Base-by-base conservation (phyloP, 2,888 invertebrate species). In the Melieria picta region DNA sequence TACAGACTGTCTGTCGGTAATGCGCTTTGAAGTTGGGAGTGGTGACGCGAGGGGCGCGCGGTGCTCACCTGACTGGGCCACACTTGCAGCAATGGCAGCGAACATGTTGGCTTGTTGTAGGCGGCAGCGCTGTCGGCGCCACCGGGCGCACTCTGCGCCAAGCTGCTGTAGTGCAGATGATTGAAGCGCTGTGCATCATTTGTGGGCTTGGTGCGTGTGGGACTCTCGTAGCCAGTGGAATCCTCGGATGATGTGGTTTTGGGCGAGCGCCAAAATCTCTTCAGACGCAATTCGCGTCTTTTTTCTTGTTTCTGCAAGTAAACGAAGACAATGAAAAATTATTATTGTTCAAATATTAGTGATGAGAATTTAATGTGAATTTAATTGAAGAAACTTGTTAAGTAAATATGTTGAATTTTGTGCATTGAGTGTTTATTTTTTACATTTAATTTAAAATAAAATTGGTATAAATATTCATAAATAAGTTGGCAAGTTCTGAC, bases 1-100 rank as follows among this genome's bases (percentile, higher is more conserved):
- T 30, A 30, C 30, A 30, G 30, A 30, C 30, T 30, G 30, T 30
- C 30, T 30, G 30, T 30, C 30, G 30, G 30, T 30, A 30, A 30
- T 30, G 30, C 30, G 30, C 30, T 30, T 3, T 30, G 30, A 30
- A 30, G 30, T 30, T 30, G 30, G 30, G 30, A 30, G 2, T 30
- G 30, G 30, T 30, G 2, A 0, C 30, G 30, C 3, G 30, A 13
- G 9, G 5, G n/a, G 45, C 43, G 48, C 11, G 42, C 5, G 55
- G 55, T 65, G 62, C 80, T 77, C 81, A 87, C 87, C 82, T 89
- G 88, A 87, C 91, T 92, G 57, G 92, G 92, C 92, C 92, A 92
- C 79, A 92, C 91, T 87, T 92, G 90, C 70, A 89, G 81, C 74
- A 90, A 79, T 55, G 90, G 90, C 79, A 90, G 85, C 66, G 90